phyloP scores from a whole-genome alignment of 2,797 vertebrate species.

The Otus scops region DNA sequence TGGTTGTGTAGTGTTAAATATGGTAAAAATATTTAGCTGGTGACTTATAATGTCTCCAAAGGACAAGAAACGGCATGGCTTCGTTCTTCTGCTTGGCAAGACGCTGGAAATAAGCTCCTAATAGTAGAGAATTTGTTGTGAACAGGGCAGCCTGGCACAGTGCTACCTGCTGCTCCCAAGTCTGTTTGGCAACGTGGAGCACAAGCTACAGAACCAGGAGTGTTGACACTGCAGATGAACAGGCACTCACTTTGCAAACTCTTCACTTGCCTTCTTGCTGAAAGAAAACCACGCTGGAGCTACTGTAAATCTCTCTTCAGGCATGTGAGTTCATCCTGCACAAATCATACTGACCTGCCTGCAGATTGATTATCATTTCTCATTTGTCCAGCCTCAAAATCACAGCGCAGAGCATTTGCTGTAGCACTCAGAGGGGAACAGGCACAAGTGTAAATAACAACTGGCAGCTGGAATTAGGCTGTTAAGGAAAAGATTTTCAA shows the following conservation, averaged over 20 bases:
- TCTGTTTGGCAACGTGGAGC: neutral
- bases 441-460: conserved; percentile 22
- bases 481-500: conserved; percentile 8
- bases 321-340: neutral
- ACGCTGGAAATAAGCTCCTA: neutral
- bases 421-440: neutral
- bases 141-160: neutral
- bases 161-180: neutral
- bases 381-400: neutral
- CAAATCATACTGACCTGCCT: neutral
- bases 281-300: neutral
- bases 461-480: conserved; percentile 8
- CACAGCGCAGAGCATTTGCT: neutral
- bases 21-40: neutral
- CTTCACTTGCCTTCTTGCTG: neutral
- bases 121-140: neutral
- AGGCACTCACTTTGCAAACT: neutral
- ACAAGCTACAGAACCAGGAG: neutral
- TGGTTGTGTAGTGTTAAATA: neutral
- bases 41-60: neutral
- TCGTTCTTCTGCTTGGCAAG: neutral
- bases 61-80: neutral
- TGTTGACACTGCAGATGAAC: neutral
- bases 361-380: neutral
- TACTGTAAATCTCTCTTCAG: neutral